Evolutionary conservation across 2,113 vertebrate genomes (phyloP).

Genomic region (Malaclemys terrapin): DNA sequence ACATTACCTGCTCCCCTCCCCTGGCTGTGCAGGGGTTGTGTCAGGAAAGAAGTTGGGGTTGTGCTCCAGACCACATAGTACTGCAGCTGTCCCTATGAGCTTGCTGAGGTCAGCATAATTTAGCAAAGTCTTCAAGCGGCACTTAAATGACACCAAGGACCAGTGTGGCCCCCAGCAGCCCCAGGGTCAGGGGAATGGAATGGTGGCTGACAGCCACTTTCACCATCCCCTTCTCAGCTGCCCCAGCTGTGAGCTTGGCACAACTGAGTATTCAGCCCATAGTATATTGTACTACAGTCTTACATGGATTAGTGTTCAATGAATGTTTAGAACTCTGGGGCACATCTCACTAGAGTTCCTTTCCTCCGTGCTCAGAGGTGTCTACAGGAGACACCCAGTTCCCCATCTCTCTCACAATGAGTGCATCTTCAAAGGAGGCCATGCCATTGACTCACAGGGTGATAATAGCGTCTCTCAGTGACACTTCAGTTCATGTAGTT

Average conservation of each 20-base stretch:
- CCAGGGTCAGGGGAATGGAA: background rate
- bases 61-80: too few relatives aligned
- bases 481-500: background rate
- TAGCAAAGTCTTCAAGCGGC: background rate
- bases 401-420: background rate
- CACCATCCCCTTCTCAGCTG: accelerated
- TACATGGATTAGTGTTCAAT: background rate
- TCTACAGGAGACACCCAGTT: background rate
- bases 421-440: background rate
- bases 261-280: background rate
- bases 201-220: background rate
- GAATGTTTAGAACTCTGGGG: background rate
- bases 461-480: background rate
- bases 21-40: too few relatives aligned
- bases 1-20: background rate
- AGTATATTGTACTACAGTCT: background rate
- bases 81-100: background rate
- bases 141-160: background rate
- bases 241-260: background rate
- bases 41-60: too few relatives aligned
- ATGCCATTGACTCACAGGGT: background rate
- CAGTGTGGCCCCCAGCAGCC: background rate
- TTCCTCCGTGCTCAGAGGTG: background rate
- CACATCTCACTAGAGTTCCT: accelerated
- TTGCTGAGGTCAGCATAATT: background rate